Percentiles rank a stretch among this genome's conserved stretches.
phyloP scores from a whole-genome alignment of 2,888 invertebrate species.

The Spialia ferax region DNA sequence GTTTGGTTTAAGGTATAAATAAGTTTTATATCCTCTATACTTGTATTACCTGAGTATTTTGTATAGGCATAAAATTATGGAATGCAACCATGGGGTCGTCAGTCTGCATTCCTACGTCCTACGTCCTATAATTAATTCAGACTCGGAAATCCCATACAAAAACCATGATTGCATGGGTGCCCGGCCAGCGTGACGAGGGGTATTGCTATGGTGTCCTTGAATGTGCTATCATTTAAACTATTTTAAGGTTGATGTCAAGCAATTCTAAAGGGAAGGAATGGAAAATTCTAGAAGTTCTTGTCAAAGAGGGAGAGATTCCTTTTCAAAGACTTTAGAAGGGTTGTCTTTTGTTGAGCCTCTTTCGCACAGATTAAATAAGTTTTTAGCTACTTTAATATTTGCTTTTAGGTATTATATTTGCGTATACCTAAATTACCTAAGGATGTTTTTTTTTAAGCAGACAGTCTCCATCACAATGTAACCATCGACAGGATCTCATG shows the following conservation, averaged over 20 bases:
- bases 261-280: neutral
- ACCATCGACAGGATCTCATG: no score
- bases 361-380: no score
- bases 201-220: conserved; percentile 29
- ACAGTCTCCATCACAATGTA: no score
- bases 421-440: no score
- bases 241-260: neutral
- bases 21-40: no score
- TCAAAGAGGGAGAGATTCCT: neutral
- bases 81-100: conserved; percentile 15
- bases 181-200: conserved; percentile 22
- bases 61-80: neutral
- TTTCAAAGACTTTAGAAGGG: neutral
- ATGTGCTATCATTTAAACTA: conserved; percentile 5
- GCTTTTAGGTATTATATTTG: no score
- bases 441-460: no score
- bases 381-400: no score
- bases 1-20: no score
- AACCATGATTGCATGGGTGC: conserved; percentile 32
- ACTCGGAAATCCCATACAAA: conserved; percentile 32
- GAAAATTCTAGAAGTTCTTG: neutral
- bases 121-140: conserved; percentile 35
- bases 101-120: conserved; percentile 28
- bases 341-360: no score
- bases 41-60: no score